These are phyloP conservation scores for Tachysurus fulvidraco DNA, from an alignment of 2,113 vertebrate genomes.

Conservation along the genomic window DNA sequence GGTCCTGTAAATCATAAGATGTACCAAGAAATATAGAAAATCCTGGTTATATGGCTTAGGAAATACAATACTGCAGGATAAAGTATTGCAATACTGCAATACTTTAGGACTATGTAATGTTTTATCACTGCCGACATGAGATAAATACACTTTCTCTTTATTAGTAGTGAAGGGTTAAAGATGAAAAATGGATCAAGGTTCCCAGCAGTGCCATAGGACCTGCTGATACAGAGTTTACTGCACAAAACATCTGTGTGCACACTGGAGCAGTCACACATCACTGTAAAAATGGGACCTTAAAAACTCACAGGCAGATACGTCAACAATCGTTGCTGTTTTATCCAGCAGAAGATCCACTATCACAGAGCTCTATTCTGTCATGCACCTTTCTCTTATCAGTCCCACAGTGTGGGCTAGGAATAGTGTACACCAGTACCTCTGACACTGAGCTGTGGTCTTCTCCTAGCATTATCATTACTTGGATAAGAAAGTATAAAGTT, in stretches of 20 bases:
- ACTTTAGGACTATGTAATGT: background rate
- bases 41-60: background rate
- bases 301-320: background rate
- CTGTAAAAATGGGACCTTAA: slow-evolving; percentile 53
- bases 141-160: background rate
- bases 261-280: slow-evolving; percentile 49
- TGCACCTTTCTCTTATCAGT: slow-evolving; percentile 59
- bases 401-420: slow-evolving; percentile 63
- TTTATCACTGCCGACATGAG: background rate
- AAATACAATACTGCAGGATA: too few relatives aligned
- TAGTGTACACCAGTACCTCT: slow-evolving; percentile 35
- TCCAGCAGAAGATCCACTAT: slow-evolving; percentile 60
- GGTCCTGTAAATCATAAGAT: slow-evolving; percentile 75
- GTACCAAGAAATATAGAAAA: slow-evolving; percentile 26
- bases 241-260: slow-evolving; percentile 50
- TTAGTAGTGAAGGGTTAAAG: background rate
- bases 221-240: slow-evolving; percentile 51
- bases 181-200: slow-evolving; percentile 31
- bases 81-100: too few relatives aligned
- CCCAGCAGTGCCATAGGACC: slow-evolving; percentile 42
- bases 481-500: background rate
- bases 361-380: slow-evolving; percentile 54
- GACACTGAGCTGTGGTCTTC: slow-evolving; percentile 58
- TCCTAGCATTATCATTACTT: background rate
- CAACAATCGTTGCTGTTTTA: slow-evolving; percentile 42